These are phyloP conservation scores for Belonocnema kinseyi DNA, from an alignment of 1,140 invertebrate genomes.

Conservation along the genomic window DNA sequence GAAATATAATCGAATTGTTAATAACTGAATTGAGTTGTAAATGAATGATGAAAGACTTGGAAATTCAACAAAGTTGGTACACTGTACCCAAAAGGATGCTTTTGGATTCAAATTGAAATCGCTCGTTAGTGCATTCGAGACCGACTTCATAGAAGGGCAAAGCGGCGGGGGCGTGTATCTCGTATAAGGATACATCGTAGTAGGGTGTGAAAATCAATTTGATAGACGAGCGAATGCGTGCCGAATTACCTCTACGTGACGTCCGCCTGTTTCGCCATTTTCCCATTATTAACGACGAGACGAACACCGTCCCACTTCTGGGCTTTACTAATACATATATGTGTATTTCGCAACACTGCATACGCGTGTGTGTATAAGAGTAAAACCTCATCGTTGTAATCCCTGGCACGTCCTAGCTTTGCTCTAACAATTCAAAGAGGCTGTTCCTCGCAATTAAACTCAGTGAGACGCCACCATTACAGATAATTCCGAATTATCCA, in stretches of 20 bases:
- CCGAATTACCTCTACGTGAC: conserved; percentile 77
- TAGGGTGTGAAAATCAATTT: conserved; percentile 74
- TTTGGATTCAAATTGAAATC: conserved; percentile 42
- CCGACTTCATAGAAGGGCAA: neutral
- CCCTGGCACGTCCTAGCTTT: conserved; percentile 67
- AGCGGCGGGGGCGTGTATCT: conserved; percentile 37
- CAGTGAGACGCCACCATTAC: conserved; percentile 43
- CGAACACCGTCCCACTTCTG: conserved; percentile 55
- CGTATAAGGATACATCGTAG: conserved; percentile 57
- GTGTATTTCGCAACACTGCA: conserved; percentile 58
- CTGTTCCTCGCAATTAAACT: conserved; percentile 61
- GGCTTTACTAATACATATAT: conserved; percentile 48
- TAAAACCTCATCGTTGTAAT: conserved; percentile 59
- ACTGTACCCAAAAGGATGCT: neutral
- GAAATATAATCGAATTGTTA: no score
- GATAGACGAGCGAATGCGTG: conserved; percentile 73
- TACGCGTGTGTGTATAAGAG: conserved; percentile 57
- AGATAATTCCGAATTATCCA: conserved; percentile 42
- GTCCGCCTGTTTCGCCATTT: conserved; percentile 74
- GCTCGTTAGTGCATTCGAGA: conserved; percentile 40
- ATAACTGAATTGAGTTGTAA: no score
- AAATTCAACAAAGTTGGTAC: no score
- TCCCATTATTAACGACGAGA: conserved; percentile 73
- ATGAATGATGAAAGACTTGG: no score
- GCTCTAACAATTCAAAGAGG: conserved; percentile 57